Conservation (phyloP, 2,113 vertebrate genomes). For the Nothoprocta pentlandii region DNA sequence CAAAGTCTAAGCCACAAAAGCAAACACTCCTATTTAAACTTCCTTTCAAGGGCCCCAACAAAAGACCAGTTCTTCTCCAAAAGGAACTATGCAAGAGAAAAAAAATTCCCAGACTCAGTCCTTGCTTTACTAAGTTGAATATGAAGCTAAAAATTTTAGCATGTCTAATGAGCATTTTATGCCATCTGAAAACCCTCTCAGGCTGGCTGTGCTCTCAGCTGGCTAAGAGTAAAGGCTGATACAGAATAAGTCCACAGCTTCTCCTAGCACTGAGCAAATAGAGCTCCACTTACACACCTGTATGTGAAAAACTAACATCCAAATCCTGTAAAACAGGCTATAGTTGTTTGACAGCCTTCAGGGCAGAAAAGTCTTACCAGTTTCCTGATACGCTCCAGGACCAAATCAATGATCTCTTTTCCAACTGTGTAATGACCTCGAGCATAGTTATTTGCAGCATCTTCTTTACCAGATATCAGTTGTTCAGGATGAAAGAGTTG, state of each 20-base stretch:
- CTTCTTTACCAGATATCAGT: slow-evolving; percentile 90
- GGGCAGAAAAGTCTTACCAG: slow-evolving; percentile 74
- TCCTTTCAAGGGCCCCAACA: background rate
- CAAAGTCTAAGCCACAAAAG: background rate
- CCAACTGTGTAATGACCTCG: slow-evolving; percentile 88
- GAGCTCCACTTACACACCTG: background rate
- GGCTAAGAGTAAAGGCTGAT: background rate
- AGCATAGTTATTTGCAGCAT: slow-evolving; percentile 91
- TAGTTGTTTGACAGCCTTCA: background rate
- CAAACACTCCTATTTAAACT: background rate
- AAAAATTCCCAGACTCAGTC: background rate
- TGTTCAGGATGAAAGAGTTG: slow-evolving; percentile 89
- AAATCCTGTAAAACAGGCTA: background rate
- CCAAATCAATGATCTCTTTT: slow-evolving; percentile 86
- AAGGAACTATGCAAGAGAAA: background rate
- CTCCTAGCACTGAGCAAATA: background rate
- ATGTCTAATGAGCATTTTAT: background rate
- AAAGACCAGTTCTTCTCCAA: background rate
- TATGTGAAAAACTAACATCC: background rate
- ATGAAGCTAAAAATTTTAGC: background rate
- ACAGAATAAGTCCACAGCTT: background rate
- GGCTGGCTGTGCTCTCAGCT: background rate
- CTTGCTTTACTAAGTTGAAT: background rate
- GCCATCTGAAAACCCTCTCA: background rate
- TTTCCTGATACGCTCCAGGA: slow-evolving; percentile 85